A percentile compares a stretch with the other conserved stretches of the same genome.
Evolutionary conservation across 2,113 vertebrate species (phyloP).

Genomic region (Lota lota): DNA sequence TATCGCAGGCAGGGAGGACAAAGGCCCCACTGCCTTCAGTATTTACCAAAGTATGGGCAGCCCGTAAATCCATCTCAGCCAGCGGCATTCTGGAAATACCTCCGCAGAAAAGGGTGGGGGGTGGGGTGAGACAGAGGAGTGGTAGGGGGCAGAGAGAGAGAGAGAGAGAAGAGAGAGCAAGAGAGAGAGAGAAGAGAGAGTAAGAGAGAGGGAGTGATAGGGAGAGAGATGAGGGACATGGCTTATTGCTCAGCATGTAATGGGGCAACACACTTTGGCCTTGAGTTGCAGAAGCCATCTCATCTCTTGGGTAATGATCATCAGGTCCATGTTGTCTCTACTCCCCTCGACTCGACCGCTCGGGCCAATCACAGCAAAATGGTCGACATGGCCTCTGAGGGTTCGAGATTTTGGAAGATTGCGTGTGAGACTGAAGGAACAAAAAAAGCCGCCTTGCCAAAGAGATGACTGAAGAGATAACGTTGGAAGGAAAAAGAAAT

Average conservation of each 20-base stretch:
- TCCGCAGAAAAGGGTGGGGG: conserved; percentile 34
- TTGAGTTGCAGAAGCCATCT: conserved; percentile 56
- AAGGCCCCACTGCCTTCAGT: conserved; percentile 65
- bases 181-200: not conserved
- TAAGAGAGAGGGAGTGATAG: conserved; percentile 16
- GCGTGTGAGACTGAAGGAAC: conserved; percentile 27
- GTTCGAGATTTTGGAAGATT: conserved; percentile 36
- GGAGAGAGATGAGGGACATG: not conserved
- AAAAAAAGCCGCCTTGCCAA: not conserved
- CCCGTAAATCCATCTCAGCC: conserved; percentile 69
- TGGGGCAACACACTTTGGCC: conserved; percentile 44
- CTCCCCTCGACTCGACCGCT: conserved; percentile 54
- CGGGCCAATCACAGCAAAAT: conserved; percentile 63
- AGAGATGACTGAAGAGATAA: not conserved
- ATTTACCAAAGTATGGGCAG: conserved; percentile 69
- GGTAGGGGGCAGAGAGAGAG: not conserved
- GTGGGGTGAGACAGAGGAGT: not conserved
- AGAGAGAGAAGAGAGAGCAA: not conserved
- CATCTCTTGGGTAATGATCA: conserved; percentile 41
- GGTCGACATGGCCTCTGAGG: conserved; percentile 63
- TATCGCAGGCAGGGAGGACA: conserved; percentile 57
- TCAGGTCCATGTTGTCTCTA: conserved; percentile 50
- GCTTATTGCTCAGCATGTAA: conserved; percentile 55
- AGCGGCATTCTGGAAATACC: conserved; percentile 69
- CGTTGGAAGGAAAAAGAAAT: not conserved